Evolutionary conservation across 2,113 vertebrate species (phyloP).

Genomic region (Scartelaos histophorus): DNA sequence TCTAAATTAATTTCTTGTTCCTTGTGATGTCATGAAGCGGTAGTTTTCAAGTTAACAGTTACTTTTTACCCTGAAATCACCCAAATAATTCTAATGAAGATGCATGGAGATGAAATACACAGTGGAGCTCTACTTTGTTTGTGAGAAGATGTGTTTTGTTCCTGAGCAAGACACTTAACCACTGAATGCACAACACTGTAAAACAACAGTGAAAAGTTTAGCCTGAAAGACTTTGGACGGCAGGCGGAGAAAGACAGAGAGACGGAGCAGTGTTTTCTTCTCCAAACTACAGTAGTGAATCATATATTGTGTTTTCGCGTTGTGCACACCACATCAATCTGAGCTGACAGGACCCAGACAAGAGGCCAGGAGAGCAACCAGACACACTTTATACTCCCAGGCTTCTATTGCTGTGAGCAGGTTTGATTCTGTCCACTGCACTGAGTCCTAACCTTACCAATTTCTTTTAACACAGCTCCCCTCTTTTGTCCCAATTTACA

Average conservation of each 20-base stretch:
- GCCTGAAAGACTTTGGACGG: background rate
- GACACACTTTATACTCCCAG: background rate
- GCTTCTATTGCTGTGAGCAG: background rate
- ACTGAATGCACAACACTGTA: background rate
- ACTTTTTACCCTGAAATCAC: too few species aligned
- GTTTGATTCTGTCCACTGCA: constrained; percentile 1
- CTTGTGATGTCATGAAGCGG: too few species aligned
- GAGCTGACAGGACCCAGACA: background rate
- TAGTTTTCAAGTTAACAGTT: too few species aligned
- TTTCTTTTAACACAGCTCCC: background rate
- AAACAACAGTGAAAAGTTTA: background rate
- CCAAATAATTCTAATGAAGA: too few species aligned
- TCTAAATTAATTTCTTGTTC: too few species aligned
- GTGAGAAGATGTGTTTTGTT: too few species aligned
- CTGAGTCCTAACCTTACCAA: background rate
- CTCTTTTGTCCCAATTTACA: background rate
- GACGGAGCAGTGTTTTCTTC: background rate
- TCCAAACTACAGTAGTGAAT: background rate
- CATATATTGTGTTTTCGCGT: background rate
- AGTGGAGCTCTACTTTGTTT: too few species aligned
- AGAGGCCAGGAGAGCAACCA: background rate
- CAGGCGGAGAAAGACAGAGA: background rate
- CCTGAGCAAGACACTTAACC: too few species aligned
- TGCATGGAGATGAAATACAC: background rate
- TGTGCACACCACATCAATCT: background rate